phyloP scores from a whole-genome alignment of 2,888 invertebrate species.

The Tortricodes alternella region DNA sequence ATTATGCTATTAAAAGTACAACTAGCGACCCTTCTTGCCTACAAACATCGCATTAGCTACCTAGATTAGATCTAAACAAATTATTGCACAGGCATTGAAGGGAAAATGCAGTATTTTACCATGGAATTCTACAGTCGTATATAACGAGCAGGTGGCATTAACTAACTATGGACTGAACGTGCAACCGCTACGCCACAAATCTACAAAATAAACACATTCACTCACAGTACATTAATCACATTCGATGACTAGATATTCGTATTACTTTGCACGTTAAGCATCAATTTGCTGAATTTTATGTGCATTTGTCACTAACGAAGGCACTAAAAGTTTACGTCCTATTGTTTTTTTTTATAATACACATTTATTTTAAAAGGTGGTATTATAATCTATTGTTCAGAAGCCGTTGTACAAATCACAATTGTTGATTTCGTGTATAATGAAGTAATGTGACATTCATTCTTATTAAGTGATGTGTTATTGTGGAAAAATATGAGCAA shows the following conservation, averaged over 20 bases:
- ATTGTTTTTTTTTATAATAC: conserved; percentile 36
- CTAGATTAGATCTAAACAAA: conserved; percentile 27
- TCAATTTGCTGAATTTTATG: conserved; percentile 66
- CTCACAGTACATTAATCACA: conserved; percentile 58
- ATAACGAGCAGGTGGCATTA: conserved; percentile 55
- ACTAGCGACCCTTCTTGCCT: neutral
- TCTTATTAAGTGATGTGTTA: conserved; percentile 7
- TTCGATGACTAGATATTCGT: conserved; percentile 54
- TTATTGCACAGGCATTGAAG: conserved; percentile 20
- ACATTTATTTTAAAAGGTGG: conserved; percentile 1
- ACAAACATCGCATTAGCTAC: conserved; percentile 3
- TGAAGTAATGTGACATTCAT: conserved; percentile 17
- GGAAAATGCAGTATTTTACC: conserved; percentile 13
- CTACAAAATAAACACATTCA: conserved; percentile 56
- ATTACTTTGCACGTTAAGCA: conserved; percentile 66
- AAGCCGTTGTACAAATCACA: conserved; percentile 34
- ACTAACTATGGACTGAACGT: conserved; percentile 39
- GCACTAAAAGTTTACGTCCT: conserved; percentile 40
- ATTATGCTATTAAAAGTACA: conserved; percentile 21
- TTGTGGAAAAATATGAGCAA: neutral
- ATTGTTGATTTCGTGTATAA: conserved; percentile 22
- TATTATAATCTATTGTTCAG: conserved; percentile 31
- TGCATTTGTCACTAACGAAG: conserved; percentile 65
- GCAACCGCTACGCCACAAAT: conserved; percentile 48
- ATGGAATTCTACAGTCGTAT: conserved; percentile 36